Evolutionary conservation across 1,140 invertebrate species (phyloP).

Genomic region (Colletes gigas): DNA sequence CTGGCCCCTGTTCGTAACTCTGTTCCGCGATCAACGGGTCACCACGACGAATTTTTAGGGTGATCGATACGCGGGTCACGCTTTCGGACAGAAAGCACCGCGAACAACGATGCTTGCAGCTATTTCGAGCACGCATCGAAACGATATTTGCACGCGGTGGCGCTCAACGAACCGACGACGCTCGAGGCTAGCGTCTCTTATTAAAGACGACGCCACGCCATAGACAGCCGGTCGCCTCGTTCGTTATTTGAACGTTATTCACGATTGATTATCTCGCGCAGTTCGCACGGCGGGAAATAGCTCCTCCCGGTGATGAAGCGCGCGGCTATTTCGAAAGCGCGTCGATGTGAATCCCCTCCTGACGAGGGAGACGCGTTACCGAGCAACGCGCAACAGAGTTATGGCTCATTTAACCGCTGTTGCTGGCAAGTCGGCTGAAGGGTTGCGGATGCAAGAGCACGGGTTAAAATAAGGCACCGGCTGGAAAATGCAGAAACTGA

Average conservation of each 20-base stretch:
- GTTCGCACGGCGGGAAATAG: conserved; percentile 15
- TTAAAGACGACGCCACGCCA: background rate
- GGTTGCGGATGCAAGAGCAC: conserved; percentile 23
- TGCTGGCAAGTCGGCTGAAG: conserved; percentile 12
- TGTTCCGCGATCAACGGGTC: background rate
- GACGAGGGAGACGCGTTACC: conserved; percentile 44
- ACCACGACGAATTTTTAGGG: background rate
- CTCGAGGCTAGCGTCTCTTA: background rate
- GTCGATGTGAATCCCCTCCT: conserved; percentile 41
- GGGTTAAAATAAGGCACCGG: conserved; percentile 25
- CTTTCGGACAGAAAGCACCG: conserved; percentile 1
- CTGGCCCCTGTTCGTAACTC: background rate
- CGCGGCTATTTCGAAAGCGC: conserved; percentile 46
- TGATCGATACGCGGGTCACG: conserved; percentile 1
- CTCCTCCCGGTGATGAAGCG: conserved; percentile 8
- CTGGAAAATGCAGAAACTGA: conserved; percentile 3
- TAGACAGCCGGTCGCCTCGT: background rate
- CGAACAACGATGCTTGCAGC: background rate
- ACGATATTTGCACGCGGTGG: background rate
- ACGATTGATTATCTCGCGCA: conserved; percentile 15
- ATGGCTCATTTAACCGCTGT: conserved; percentile 43
- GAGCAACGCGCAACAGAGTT: conserved; percentile 46
- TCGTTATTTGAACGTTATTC: background rate
- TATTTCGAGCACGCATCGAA: background rate
- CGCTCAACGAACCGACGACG: no score